Evolutionary conservation across 2,797 vertebrate species (phyloP).

Genomic region (Sebastes glaucus): DNA sequence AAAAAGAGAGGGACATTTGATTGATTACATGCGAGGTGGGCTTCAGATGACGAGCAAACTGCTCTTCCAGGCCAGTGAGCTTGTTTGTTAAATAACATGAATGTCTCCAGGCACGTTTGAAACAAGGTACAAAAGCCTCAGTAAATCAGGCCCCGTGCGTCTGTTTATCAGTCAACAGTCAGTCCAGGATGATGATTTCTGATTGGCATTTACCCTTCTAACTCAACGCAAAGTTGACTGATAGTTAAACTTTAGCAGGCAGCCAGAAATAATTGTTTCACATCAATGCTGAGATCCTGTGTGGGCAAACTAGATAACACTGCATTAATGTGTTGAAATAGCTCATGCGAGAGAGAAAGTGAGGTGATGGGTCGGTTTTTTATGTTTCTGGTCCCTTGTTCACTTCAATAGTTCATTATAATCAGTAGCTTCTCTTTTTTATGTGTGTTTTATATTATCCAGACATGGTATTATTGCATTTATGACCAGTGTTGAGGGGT

Average conservation of each 20-base stretch:
- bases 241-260: constrained; percentile 34
- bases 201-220: constrained; percentile 26
- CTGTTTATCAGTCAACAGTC: constrained; percentile 40
- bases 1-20: constrained; percentile 13
- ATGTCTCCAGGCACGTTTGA: constrained; percentile 38
- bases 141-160: background rate
- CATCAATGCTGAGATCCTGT: constrained; percentile 28
- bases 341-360: constrained; percentile 9
- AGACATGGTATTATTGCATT: constrained; percentile 13
- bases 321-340: constrained; percentile 32
- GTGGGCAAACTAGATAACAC: constrained; percentile 33
- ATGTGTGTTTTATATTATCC: constrained; percentile 14
- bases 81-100: constrained; percentile 52
- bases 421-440: constrained; percentile 33
- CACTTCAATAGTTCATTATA: constrained; percentile 26
- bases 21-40: constrained; percentile 47
- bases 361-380: background rate
- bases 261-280: constrained; percentile 35
- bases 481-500: background rate
- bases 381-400: constrained; percentile 18
- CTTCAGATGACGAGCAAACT: constrained; percentile 34
- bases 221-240: constrained; percentile 13
- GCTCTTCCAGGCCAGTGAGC: constrained; percentile 44
- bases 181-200: constrained; percentile 30
- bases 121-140: constrained; percentile 3